These are phyloP conservation scores for Cyclina sinensis DNA, from an alignment of 1,140 invertebrate genomes.

Conservation along the genomic window DNA sequence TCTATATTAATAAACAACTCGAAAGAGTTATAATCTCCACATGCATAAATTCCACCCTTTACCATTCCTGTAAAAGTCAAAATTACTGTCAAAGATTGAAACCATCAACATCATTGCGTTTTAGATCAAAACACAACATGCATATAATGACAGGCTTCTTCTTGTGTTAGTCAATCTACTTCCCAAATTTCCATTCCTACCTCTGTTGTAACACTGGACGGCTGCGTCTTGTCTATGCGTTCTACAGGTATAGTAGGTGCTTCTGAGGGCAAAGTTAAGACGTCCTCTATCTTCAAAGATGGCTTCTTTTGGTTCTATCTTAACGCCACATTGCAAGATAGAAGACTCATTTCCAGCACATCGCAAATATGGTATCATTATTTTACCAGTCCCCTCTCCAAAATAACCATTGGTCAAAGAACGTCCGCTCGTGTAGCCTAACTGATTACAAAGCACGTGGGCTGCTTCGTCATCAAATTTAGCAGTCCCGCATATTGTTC, in stretches of 20 bases:
- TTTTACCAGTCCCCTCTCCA: slow-evolving; percentile 64
- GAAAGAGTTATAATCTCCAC: not conserved
- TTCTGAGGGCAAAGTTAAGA: slow-evolving; percentile 44
- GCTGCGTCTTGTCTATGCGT: slow-evolving; percentile 61
- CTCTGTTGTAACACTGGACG: slow-evolving; percentile 54
- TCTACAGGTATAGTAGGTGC: slow-evolving; percentile 59
- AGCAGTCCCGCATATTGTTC: slow-evolving; percentile 61
- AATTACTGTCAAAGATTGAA: not conserved
- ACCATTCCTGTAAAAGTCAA: not conserved
- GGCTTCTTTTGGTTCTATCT: slow-evolving; percentile 51
- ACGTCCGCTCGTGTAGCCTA: slow-evolving; percentile 50
- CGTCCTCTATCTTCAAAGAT: slow-evolving; percentile 15
- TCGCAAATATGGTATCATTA: slow-evolving; percentile 59
- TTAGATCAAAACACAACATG: not conserved
- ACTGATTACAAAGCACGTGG: slow-evolving; percentile 31
- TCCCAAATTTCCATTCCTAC: slow-evolving; percentile 11
- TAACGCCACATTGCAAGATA: slow-evolving; percentile 59
- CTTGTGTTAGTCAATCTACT: not conserved
- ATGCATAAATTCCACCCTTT: not conserved
- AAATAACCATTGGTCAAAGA: slow-evolving; percentile 41
- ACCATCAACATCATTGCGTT: not conserved
- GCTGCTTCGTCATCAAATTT: slow-evolving; percentile 62
- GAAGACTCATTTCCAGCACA: slow-evolving; percentile 67
- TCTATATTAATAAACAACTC: no score
- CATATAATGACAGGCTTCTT: not conserved